These are phyloP conservation scores for Potamilus streckersoni DNA, from an alignment of 1,140 invertebrate genomes.

Conservation along the genomic window DNA sequence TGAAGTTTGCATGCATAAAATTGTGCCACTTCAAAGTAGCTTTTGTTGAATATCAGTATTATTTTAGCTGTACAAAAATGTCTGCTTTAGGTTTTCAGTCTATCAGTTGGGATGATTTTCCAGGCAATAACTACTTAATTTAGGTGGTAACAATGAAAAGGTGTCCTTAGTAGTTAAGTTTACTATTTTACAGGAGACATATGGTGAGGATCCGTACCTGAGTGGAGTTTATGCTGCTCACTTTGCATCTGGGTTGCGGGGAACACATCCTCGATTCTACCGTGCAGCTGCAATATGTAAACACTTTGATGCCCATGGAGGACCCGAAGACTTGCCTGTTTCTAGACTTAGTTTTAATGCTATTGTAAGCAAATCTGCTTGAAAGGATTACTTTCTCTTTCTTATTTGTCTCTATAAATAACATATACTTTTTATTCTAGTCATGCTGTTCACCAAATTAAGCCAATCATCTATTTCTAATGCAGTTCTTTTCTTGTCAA, in stretches of 20 bases:
- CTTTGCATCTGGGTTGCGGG: constrained; percentile 62
- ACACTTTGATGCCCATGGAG: constrained; percentile 64
- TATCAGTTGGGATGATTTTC: too few species aligned
- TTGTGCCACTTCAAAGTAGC: too few species aligned
- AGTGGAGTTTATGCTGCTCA: constrained; percentile 43
- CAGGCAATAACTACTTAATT: too few species aligned
- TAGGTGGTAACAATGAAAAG: too few species aligned
- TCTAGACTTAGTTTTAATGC: constrained; percentile 61
- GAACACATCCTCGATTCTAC: constrained; percentile 53
- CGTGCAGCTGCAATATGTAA: constrained; percentile 61
- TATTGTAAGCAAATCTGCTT: constrained; percentile 37
- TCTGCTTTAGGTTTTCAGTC: too few species aligned
- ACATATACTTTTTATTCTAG: neutral
- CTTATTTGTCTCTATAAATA: too few species aligned
- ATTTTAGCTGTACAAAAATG: too few species aligned
- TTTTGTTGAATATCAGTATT: too few species aligned
- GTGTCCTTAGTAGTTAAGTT: neutral
- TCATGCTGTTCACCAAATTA: neutral
- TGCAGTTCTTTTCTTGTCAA: neutral
- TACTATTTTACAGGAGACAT: constrained; percentile 59
- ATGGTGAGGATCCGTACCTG: constrained; percentile 65
- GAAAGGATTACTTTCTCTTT: too few species aligned
- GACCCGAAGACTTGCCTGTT: constrained; percentile 62
- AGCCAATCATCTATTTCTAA: too few species aligned
- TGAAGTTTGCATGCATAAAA: too few species aligned